phyloP scores from a whole-genome alignment of 2,113 vertebrate species.

The Tachuris rubrigastra region DNA sequence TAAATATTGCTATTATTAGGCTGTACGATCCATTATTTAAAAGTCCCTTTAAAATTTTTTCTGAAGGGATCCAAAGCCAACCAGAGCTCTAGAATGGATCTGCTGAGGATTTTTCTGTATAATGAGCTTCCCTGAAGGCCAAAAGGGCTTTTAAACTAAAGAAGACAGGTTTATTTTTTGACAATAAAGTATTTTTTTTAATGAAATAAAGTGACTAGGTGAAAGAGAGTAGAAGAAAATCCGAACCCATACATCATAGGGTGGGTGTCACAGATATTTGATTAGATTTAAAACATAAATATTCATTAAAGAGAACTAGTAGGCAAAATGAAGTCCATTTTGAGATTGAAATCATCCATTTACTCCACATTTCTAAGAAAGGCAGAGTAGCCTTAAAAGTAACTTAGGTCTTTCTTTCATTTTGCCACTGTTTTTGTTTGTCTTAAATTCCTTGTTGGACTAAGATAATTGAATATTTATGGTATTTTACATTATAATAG shows the following conservation, averaged over 20 bases:
- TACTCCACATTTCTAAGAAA: background rate
- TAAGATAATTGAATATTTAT: background rate
- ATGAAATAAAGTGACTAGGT: background rate
- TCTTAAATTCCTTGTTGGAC: background rate
- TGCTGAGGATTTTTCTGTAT: background rate
- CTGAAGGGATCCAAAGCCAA: background rate
- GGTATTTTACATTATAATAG: background rate
- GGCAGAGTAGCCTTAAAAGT: background rate
- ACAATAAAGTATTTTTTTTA: background rate
- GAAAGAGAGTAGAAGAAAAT: background rate
- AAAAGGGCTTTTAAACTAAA: background rate
- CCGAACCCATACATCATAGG: background rate
- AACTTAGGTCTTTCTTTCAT: background rate
- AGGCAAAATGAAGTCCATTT: background rate
- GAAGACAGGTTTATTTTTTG: background rate
- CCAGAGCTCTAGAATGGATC: background rate
- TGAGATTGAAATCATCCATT: background rate
- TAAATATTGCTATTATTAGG: background rate
- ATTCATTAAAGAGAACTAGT: background rate
- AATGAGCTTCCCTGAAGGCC: background rate
- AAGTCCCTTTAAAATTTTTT: background rate
- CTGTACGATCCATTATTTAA: background rate
- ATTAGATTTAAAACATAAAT: background rate
- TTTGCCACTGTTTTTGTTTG: background rate
- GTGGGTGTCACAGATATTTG: background rate